A percentile compares a stretch with the other conserved stretches of the same genome.
phyloP scores from a whole-genome alignment of 2,888 invertebrate species.

The Phasia obesa region DNA sequence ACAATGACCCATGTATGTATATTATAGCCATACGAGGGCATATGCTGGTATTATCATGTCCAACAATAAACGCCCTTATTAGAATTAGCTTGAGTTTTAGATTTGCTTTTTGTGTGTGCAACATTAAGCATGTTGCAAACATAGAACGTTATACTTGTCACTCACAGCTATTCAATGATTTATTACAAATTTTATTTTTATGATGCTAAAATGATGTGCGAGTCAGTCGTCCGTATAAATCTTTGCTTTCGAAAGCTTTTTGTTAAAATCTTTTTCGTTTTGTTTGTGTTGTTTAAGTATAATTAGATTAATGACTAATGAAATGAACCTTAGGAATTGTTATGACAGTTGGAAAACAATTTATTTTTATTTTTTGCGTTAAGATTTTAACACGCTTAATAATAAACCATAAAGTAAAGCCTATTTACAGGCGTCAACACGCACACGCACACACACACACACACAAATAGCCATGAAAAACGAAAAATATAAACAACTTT shows the following conservation, averaged over 20 bases:
- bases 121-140: too few relatives aligned
- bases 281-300: neutral
- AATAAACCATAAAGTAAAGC: constrained; percentile 3
- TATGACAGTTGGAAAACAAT: constrained; percentile 41
- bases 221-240: neutral
- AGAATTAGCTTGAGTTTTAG: too few relatives aligned
- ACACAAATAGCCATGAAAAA: neutral
- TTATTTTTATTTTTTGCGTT: neutral
- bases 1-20: too few relatives aligned
- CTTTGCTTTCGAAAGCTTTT: constrained; percentile 1
- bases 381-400: constrained; percentile 1
- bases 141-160: too few relatives aligned
- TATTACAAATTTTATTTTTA: constrained; percentile 2
- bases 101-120: too few relatives aligned
- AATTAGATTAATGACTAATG: constrained; percentile 60
- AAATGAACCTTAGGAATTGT: constrained; percentile 49
- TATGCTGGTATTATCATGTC: too few relatives aligned
- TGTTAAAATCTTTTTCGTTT: neutral
- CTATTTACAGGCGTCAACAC: constrained; percentile 36
- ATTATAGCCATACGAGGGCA: too few relatives aligned
- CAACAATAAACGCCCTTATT: too few relatives aligned
- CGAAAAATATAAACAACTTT: neutral
- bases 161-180: constrained; percentile 20
- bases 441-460: constrained; percentile 22
- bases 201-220: neutral